Percentiles rank a stretch among this genome's conserved stretches.
phyloP scores from a whole-genome alignment of 1,140 invertebrate genomes.

The Atta cephalotes region DNA sequence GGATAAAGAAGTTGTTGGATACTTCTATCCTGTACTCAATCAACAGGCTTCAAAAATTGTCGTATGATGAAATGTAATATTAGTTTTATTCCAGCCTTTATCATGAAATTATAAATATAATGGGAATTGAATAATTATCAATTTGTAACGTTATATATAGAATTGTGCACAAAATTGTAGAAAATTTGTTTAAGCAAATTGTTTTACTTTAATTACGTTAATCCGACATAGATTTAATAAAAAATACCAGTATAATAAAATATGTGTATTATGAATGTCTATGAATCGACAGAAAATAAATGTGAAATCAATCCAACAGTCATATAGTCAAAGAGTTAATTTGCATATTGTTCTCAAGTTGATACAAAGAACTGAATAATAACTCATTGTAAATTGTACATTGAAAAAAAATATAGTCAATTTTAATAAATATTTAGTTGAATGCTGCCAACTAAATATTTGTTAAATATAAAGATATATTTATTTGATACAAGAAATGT shows the following conservation, averaged over 20 bases:
- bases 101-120: neutral
- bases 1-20: no score
- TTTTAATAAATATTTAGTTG: no score
- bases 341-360: conserved; percentile 1
- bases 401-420: no score
- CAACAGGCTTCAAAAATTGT: no score
- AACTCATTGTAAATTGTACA: neutral
- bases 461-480: no score
- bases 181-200: neutral
- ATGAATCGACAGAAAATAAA: neutral
- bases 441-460: no score
- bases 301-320: neutral
- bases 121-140: neutral
- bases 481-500: no score
- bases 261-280: neutral
- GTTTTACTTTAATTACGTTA: no score
- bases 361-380: neutral
- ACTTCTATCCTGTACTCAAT: no score
- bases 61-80: no score
- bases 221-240: neutral
- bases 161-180: neutral
- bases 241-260: neutral
- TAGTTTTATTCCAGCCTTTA: no score
- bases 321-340: neutral
- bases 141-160: neutral